A percentile compares a stretch with the other conserved stretches of the same genome.
phyloP scores from a whole-genome alignment of 2,113 vertebrate species.

The Siphamia tubifer region DNA sequence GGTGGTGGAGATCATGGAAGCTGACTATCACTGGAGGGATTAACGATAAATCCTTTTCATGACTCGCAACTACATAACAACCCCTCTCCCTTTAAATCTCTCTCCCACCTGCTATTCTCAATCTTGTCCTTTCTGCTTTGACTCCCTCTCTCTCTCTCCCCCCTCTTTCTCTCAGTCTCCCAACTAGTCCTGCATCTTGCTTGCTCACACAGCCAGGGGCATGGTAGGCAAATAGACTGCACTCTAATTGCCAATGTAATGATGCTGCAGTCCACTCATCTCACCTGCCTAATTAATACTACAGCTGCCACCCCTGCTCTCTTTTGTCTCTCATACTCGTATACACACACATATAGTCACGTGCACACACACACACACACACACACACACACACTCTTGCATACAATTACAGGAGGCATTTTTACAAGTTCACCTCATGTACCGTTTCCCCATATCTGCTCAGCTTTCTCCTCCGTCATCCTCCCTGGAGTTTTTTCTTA shows the following conservation, averaged over 20 bases:
- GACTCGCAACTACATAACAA: conserved; percentile 25
- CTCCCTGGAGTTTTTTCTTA: neutral
- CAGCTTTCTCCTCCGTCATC: neutral
- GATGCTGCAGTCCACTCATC: conserved; percentile 49
- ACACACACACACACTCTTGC: neutral
- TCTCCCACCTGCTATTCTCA: conserved; percentile 30
- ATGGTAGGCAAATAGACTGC: conserved; percentile 28
- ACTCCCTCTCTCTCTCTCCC: neutral
- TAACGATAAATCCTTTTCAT: conserved; percentile 48
- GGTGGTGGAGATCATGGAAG: conserved; percentile 30
- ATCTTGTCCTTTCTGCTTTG: neutral
- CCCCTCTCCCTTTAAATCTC: conserved; percentile 25
- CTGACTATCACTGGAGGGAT: conserved; percentile 42
- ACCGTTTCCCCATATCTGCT: neutral
- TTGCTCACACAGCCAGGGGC: conserved; percentile 11
- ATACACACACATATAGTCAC: too few species aligned
- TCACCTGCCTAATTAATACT: conserved; percentile 64
- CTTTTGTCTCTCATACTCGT: neutral
- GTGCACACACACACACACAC: neutral
- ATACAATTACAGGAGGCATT: neutral
- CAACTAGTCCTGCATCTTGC: neutral
- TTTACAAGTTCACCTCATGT: neutral
- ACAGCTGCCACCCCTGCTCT: conserved; percentile 26
- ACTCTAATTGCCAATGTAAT: conserved; percentile 57
- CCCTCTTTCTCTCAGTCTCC: neutral